Evolutionary conservation across 1,140 invertebrate genomes (phyloP).

Genomic region (Polypedilum vanderplanki): DNA sequence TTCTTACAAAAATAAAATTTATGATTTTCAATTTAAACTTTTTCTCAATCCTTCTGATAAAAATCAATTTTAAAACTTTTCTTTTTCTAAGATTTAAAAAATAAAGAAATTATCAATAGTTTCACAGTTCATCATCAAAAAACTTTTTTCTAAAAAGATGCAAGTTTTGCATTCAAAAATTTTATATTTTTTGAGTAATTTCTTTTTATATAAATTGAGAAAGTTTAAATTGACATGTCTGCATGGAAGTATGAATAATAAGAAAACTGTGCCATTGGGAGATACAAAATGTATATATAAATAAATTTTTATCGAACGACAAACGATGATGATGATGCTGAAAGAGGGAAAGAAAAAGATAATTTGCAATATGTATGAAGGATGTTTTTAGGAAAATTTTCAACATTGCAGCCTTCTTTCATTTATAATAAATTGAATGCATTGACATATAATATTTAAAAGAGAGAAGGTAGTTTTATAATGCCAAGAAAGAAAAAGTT

Average conservation of each 20-base stretch:
- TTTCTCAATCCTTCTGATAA: too few relatives aligned
- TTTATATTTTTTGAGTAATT: background rate
- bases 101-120: too few relatives aligned
- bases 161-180: background rate
- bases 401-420: too few relatives aligned
- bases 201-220: background rate
- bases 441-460: constrained; percentile 6
- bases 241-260: background rate
- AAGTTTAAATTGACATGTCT: constrained; percentile 19
- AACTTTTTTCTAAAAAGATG: too few relatives aligned
- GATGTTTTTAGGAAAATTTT: background rate
- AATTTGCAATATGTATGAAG: background rate
- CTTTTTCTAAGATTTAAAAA: too few relatives aligned
- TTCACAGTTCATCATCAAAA: too few relatives aligned
- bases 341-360: background rate
- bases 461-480: background rate
- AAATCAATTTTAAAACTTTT: too few relatives aligned
- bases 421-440: constrained; percentile 3
- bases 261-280: background rate
- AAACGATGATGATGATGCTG: background rate
- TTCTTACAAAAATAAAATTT: too few relatives aligned
- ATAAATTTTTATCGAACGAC: background rate
- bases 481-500: too few relatives aligned
- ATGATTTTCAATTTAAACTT: too few relatives aligned
- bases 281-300: background rate